phyloP scores from a whole-genome alignment of 2,888 invertebrate genomes.

The Thymelicus acteon region DNA sequence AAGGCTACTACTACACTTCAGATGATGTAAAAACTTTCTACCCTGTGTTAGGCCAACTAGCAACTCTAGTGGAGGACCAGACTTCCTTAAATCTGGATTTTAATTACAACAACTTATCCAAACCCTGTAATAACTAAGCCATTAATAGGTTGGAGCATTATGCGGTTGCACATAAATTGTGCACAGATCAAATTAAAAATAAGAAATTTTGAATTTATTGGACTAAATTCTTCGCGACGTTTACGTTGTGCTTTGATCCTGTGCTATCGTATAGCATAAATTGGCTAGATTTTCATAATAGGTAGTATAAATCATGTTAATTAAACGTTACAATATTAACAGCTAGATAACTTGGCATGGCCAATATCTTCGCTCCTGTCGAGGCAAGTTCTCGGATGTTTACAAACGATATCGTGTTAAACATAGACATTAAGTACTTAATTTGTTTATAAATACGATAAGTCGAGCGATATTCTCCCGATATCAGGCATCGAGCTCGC shows the following conservation, averaged over 20 bases:
- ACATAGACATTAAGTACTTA: conserved; percentile 46
- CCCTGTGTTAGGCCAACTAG: too few relatives aligned
- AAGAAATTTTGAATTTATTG: too few relatives aligned
- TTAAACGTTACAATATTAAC: conserved; percentile 20
- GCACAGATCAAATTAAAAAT: too few relatives aligned
- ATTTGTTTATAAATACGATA: conserved; percentile 55
- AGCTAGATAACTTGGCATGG: conserved; percentile 26
- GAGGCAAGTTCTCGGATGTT: conserved; percentile 39
- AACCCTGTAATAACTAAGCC: too few relatives aligned
- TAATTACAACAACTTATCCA: too few relatives aligned
- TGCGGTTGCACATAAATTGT: too few relatives aligned
- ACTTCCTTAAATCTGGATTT: too few relatives aligned
- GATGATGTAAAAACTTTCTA: too few relatives aligned
- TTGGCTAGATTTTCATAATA: conserved; percentile 10
- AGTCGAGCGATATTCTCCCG: conserved; percentile 48
- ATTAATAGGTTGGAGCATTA: too few relatives aligned
- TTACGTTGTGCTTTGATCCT: too few relatives aligned
- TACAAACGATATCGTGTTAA: conserved; percentile 46
- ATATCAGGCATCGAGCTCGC: conserved; percentile 45
- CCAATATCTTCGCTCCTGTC: conserved; percentile 29
- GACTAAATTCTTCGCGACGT: too few relatives aligned
- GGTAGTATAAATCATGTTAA: conserved; percentile 6
- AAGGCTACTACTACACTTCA: background rate
- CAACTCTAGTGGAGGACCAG: too few relatives aligned
- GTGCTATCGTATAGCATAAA: background rate